A percentile compares a stretch with the other conserved stretches of the same genome.
Conservation (phyloP, 2,797 vertebrate genomes). For the Enteromius afrohamiltoni region DNA sequence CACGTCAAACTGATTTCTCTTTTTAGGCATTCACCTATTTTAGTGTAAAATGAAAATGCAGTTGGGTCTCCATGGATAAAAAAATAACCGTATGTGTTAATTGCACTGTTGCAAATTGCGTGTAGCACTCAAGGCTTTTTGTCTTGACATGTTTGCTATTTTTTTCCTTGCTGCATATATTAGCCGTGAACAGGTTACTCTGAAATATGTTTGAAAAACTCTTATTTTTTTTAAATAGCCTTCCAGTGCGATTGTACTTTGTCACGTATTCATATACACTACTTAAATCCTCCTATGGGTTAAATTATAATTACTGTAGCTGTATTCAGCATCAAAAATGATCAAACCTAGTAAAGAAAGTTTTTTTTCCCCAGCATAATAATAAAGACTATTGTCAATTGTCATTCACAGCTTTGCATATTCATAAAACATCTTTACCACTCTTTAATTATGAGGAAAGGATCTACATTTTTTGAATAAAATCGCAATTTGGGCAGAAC, state of each 20-base stretch:
- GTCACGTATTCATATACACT: background rate
- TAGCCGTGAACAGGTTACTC: conserved; percentile 77
- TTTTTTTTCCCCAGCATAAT: background rate
- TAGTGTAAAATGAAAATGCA: conserved; percentile 73
- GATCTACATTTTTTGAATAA: conserved; percentile 84
- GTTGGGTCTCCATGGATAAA: conserved; percentile 77
- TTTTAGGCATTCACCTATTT: conserved; percentile 70
- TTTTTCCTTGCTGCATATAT: conserved; percentile 80
- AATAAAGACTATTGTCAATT: background rate
- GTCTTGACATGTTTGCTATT: conserved; percentile 75
- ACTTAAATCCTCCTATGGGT: background rate
- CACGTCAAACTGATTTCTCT: conserved; percentile 68
- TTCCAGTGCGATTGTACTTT: background rate
- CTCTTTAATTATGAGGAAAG: conserved; percentile 84
- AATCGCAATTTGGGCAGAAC: conserved; percentile 83
- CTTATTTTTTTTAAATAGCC: background rate
- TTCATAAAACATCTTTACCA: conserved; percentile 70
- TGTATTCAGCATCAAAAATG: background rate
- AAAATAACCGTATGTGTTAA: conserved; percentile 74
- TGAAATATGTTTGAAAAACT: conserved; percentile 36
- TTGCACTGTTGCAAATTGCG: conserved; percentile 81
- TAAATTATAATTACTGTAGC: background rate
- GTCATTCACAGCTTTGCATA: background rate
- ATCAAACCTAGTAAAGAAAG: background rate
- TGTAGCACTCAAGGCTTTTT: conserved; percentile 80